Evolutionary conservation across 2,797 vertebrate species (phyloP), one percentile per base, ranked within the genome.

Genomic region (Cirrhinus mrigala): DNA sequence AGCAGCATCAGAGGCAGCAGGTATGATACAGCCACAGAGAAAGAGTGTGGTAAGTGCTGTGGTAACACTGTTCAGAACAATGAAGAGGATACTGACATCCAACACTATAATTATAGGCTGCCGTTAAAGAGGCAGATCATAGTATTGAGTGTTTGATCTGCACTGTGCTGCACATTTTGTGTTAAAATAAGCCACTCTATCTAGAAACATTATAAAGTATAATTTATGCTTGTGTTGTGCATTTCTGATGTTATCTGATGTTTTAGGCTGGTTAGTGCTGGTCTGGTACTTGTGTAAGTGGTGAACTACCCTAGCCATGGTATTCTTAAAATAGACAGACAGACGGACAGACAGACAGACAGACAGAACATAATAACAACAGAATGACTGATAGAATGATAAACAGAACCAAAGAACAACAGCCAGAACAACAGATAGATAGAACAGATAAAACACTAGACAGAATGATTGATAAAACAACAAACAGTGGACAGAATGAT

Each of bases 1-100:
- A 91, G 88, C 88, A 85, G 81, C 83, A 87, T 89, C 82, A 87
- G 88, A 91, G 89, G 86, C 85, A 89, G 88, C 78, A 87, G 89
- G 86, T 40, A 73, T 73, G 60, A 73, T 84, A 87, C 79, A 54
- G 62, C 79, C 66, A 80, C 60, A 44, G 77, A 86, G 71, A 84
- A 71, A 88, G 88, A 84, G 90, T 88, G 68, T 33, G 40, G 24
- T 58, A 71, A 86, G 74, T 24, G 24, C 84, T 84, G 82, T 66
- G 86, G 85, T 66, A 88, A 86, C 88, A 84, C 81, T 81, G 74
- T 68, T 86, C 76, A 84, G 77, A 84, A 77, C 82, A 88, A 90
- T 88, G 58, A 52, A 81, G 81, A 73, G 27, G 79, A 85, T 62
- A 69, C 69, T 85, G 86, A 75, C 71, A 87, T 27, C 79, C 80